These are phyloP conservation scores for Drosophila kuntzei DNA, from an alignment of 2,888 invertebrate species.

Conservation along the genomic window DNA sequence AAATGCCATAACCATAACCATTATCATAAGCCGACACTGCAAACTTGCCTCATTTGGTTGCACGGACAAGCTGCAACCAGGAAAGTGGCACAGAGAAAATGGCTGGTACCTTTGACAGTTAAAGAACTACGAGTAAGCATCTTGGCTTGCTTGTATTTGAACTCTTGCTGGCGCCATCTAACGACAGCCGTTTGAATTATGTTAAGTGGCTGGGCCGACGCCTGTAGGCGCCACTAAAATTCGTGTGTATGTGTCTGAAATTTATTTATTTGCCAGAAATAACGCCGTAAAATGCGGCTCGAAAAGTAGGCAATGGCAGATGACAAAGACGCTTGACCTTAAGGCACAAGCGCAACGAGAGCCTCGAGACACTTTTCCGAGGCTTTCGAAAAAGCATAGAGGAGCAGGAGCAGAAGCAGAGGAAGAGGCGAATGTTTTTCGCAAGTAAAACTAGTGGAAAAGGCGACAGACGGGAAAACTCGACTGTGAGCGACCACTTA, in stretches of 20 bases:
- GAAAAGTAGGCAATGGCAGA: conserved; percentile 59
- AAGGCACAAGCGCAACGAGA: conserved; percentile 54
- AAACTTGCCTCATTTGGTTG: conserved; percentile 36
- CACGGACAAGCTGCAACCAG: conserved; percentile 8
- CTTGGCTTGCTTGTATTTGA: conserved; percentile 33
- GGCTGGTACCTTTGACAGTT: conserved; percentile 30
- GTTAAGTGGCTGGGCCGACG: conserved; percentile 67
- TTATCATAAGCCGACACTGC: conserved; percentile 19
- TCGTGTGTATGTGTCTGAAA: conserved; percentile 26
- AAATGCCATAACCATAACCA: conserved; percentile 34
- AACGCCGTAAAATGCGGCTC: conserved; percentile 49
- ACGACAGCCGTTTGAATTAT: conserved; percentile 63
- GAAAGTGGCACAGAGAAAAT: conserved; percentile 1
- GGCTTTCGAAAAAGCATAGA: conserved; percentile 13
- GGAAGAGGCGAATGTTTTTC: conserved; percentile 21
- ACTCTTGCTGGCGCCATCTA: conserved; percentile 55
- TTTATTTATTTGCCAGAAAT: conserved; percentile 65
- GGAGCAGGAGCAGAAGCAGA: neutral
- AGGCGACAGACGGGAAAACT: neutral
- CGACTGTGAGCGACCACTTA: neutral
- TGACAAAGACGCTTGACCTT: conserved; percentile 77
- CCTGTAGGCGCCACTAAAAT: conserved; percentile 50
- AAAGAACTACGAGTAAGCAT: conserved; percentile 15
- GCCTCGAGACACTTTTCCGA: conserved; percentile 59
- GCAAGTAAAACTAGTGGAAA: neutral